Evolutionary conservation across 2,797 vertebrate genomes (phyloP), one percentile per base, ranked within the genome.

Genomic region (Saxicola maurus): DNA sequence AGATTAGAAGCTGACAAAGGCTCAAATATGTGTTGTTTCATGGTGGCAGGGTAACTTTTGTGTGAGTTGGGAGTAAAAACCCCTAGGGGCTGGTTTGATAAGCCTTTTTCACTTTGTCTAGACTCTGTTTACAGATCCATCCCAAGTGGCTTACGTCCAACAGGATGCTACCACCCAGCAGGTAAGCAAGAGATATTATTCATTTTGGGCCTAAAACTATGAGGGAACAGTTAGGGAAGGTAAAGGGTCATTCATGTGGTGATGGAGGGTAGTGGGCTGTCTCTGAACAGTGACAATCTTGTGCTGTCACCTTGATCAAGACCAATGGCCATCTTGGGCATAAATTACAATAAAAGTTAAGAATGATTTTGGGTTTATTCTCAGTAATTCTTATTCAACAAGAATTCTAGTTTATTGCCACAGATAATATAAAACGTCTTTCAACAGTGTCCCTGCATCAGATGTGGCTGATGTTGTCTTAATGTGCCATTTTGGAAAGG

Each of bases 111-210:
- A 83, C 83, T 94, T 94, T 95, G 80, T 95, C 64, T 93, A 99
- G 98, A 95, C 98, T 77, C 98, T 99, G 76, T 99, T 99, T 97
- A 98, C 98, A 95, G 99, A 99, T 95, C 98, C 99, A 69, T 98
- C 98, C 71, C 99, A 99, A 93, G 98, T 99, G 92, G 98, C 99
- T 45, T 99, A 99, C 25, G 99, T 99, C 89, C 99, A 99, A 66
- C 99, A 99, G 96, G 99, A 99, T 94, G 98, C 98, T 31, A 98
- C 98, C 46, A 98, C 99, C 16, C 99, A 99, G 91, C 99, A 99
- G 98, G 99, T 99, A 96, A 94, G 89, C 38, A 94, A 87, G 72
- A 62, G 60, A 27, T 30, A 6, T 14, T 53, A n/a, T 53, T 95
- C 56, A 53, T 71, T 33, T 89, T 61, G 60, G 69, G 53, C 79